Percentiles rank a stretch among this genome's conserved stretches.
These are phyloP conservation scores for Anhinga anhinga DNA, from an alignment of 2,113 vertebrate species.

Conservation along the genomic window DNA sequence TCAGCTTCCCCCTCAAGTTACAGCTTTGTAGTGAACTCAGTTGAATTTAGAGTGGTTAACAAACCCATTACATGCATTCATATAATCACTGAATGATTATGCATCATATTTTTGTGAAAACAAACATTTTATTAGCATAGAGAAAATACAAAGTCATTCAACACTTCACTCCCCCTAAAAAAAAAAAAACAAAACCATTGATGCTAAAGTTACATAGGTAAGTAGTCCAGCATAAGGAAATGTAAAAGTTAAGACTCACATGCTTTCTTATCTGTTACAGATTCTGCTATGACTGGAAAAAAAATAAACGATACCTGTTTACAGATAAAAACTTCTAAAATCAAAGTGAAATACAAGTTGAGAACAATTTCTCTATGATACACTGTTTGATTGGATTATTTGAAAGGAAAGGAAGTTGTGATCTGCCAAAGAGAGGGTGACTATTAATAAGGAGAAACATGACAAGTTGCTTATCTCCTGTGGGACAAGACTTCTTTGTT, in stretches of 20 bases:
- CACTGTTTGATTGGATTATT: not conserved
- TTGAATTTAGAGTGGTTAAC: not conserved
- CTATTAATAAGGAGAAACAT: not conserved
- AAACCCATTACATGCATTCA: not conserved
- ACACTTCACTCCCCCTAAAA: rapidly evolving
- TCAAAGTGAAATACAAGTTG: not conserved
- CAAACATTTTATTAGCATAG: not conserved
- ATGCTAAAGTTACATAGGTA: not conserved
- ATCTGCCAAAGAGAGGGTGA: not conserved
- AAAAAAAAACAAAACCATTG: not conserved
- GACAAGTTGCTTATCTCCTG: not conserved
- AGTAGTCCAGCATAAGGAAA: not conserved
- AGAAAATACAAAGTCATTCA: not conserved
- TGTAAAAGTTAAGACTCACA: not conserved
- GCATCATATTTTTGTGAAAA: not conserved
- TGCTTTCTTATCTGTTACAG: not conserved
- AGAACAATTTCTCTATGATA: not conserved
- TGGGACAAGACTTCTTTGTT: not conserved
- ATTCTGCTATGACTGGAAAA: not conserved
- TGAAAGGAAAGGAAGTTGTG: not conserved
- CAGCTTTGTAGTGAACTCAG: not conserved
- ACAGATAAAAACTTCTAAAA: not conserved
- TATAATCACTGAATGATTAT: not conserved
- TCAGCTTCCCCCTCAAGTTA: not conserved
- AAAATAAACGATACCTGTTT: not conserved